Evolutionary conservation across 2,888 invertebrate genomes (phyloP), one percentile per base, ranked within the genome.

Genomic region (Keiferia lycopersicella): DNA sequence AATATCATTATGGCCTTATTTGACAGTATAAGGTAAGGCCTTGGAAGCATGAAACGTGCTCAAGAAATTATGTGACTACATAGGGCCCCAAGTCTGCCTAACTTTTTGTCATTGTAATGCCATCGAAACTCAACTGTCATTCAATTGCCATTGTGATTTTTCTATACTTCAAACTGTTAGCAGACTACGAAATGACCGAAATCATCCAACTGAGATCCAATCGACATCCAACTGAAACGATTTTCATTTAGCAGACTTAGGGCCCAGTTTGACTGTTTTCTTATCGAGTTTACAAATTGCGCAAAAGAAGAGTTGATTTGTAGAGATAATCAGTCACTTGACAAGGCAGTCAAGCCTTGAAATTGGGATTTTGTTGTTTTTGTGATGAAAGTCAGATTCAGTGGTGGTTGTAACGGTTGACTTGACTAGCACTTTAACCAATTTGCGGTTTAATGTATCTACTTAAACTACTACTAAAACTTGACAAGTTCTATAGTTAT

Each of bases 361-460:
- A 53, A 53, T 26, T 53, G 22, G 51, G 14, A 53, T 53, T 53
- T 22, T 7, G 26, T 12, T 53, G 51, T 22, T 53, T 26, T 53
- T 22, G 22, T 26, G 51, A 4, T 18, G 51, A 4, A 1, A 22
- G 51, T 22, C 12, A 14, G 11, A 22, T 11, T 18, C 20, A 20
- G 12, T 12, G 18, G 3, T 20, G 8, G 4, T 18, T 51, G 22
- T 22, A 51, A 22, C 18, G 11, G 48, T n/a, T 22, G 20, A 20
- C 1, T n/a, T 22, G 20, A 20, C 1, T 51, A 51, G 11, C 51
- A 12, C 22, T 6, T 22, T 51, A 8, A 20, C 4, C 12, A 53
- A 26, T 26, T 53, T 26, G 45, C 45, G 26, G 14, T 0, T 20
- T 6, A 20, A 6, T 18, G 11, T 22, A 22, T 4, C 8, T 34